These are phyloP conservation scores for Falco novaeseelandiae DNA, from an alignment of 2,797 vertebrate species.

Conservation along the genomic window DNA sequence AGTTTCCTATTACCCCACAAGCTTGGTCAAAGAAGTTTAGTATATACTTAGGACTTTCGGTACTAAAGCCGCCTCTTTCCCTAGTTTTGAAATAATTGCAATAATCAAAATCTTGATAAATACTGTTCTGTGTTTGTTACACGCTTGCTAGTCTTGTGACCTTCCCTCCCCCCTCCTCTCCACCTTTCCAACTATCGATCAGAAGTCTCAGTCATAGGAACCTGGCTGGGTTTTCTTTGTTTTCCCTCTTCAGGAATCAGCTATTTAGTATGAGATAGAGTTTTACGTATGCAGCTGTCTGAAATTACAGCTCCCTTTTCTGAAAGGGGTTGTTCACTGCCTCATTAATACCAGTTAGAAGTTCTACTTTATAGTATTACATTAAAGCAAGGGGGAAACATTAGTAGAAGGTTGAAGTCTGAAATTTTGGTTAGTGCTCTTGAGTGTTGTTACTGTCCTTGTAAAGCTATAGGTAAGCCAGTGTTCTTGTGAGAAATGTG, in stretches of 20 bases:
- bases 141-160: background rate
- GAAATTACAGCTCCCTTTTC: background rate
- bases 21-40: background rate
- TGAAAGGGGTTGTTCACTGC: background rate
- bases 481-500: background rate
- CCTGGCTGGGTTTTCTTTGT: background rate
- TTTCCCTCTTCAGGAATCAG: background rate
- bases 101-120: background rate
- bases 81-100: background rate
- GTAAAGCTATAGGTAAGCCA: background rate
- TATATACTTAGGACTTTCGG: background rate
- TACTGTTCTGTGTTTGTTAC: background rate
- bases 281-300: conserved; percentile 13
- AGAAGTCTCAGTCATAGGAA: background rate
- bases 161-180: background rate
- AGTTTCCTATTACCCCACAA: background rate
- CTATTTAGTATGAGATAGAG: background rate
- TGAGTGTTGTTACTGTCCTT: background rate
- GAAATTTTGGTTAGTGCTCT: background rate
- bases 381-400: background rate
- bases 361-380: background rate
- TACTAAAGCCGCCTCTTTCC: background rate
- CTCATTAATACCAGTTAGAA: background rate
- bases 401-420: background rate
- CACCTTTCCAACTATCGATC: background rate